A percentile compares a stretch with the other conserved stretches of the same genome.
Conservation (phyloP, 2,797 vertebrate species). For the Rhodeus uyekii region DNA sequence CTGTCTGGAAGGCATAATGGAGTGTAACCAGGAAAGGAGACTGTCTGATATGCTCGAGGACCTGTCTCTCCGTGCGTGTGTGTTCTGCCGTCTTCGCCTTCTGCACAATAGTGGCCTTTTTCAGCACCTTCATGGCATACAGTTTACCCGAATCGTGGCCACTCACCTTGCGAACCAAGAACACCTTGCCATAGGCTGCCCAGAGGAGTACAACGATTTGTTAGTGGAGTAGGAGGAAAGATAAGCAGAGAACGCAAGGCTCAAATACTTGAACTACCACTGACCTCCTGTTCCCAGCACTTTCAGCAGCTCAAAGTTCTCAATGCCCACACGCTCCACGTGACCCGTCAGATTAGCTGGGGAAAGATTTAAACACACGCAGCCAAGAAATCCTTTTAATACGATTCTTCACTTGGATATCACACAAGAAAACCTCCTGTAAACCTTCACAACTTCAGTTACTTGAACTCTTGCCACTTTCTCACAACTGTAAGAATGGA, state of each 20-base stretch:
- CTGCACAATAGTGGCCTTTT: slow-evolving; percentile 97
- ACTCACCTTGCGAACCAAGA: slow-evolving; percentile 95
- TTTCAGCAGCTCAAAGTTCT: slow-evolving; percentile 98
- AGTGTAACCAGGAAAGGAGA: slow-evolving; percentile 95
- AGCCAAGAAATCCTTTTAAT: not conserved
- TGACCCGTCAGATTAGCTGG: slow-evolving; percentile 97
- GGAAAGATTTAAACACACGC: slow-evolving; percentile 50
- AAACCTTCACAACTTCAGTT: not conserved
- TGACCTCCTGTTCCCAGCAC: slow-evolving; percentile 98
- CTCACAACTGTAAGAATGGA: slow-evolving; percentile 8
- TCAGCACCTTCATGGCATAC: slow-evolving; percentile 98
- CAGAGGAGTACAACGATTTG: not conserved
- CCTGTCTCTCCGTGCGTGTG: slow-evolving; percentile 92
- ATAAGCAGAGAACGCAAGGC: not conserved
- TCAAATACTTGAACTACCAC: slow-evolving; percentile 55
- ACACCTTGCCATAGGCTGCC: slow-evolving; percentile 95
- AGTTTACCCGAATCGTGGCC: slow-evolving; percentile 93
- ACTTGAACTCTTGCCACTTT: slow-evolving; percentile 2
- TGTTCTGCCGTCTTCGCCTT: slow-evolving; percentile 98
- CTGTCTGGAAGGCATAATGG: slow-evolving; percentile 98
- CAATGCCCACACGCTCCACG: slow-evolving; percentile 95
- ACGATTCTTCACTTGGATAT: not conserved
- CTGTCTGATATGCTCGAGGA: slow-evolving; percentile 94
- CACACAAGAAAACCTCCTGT: not conserved
- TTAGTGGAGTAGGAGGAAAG: not conserved